These are phyloP conservation scores for Eupithecia inturbata DNA, from an alignment of 2,888 invertebrate genomes.

Conservation along the genomic window DNA sequence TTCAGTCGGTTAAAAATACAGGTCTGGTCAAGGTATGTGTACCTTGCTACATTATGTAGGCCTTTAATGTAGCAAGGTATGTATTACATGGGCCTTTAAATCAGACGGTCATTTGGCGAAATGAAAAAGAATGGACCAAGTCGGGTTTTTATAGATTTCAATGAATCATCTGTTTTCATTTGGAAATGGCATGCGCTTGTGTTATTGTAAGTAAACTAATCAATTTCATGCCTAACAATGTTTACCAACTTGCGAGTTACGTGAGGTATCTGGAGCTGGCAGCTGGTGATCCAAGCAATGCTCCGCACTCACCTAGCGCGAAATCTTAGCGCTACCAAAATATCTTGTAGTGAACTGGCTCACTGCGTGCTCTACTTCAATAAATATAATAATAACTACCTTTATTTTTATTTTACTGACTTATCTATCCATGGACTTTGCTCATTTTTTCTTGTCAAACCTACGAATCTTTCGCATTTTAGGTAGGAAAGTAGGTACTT, in stretches of 20 bases:
- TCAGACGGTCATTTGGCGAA: background rate
- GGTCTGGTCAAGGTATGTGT: too few relatives aligned
- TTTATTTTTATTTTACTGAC: background rate
- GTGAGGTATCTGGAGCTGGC: background rate
- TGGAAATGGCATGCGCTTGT: background rate
- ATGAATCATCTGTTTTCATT: background rate
- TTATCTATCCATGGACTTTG: background rate
- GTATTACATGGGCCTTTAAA: background rate
- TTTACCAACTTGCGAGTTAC: background rate
- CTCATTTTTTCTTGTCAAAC: too few relatives aligned
- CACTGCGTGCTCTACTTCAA: background rate
- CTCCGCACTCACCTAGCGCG: background rate
- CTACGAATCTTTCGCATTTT: too few relatives aligned
- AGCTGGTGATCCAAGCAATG: background rate
- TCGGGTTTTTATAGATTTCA: background rate
- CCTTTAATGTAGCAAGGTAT: too few relatives aligned
- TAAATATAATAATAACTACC: too few relatives aligned
- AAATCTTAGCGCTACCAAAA: slow-evolving; percentile 10
- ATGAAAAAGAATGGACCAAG: background rate
- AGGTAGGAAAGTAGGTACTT: too few relatives aligned
- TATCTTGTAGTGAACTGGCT: background rate
- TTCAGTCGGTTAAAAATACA: too few relatives aligned
- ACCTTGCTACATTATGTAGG: background rate
- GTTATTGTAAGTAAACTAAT: background rate
- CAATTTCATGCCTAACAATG: background rate